Base-by-base conservation (phyloP, 2,888 invertebrate species). In the Sussaba pulchella region DNA sequence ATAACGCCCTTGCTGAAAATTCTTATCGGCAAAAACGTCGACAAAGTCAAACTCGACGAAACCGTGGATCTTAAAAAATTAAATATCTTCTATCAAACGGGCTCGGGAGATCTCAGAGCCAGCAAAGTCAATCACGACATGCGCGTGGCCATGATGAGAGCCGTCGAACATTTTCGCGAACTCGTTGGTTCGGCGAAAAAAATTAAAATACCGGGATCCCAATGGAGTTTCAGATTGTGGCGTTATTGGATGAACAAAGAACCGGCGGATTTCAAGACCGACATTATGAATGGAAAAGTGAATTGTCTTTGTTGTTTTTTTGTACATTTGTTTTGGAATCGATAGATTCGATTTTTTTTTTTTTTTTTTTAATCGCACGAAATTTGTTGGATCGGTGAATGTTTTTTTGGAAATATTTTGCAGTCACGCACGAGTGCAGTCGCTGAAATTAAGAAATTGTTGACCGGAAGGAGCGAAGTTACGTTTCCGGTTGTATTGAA, bases 191-290 rank as follows among this genome's bases (percentile, higher is more conserved):
- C 88, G 36, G 89, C 88, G 4, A 89, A 89, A 36, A 91, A 92
- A 92, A 88, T 93, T 8, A 88, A 89, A 80, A 84, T 93, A 63
- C 89, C 92, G 9, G 93, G 93, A 9, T 89, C 91, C 84, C 93
- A 93, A 88, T 93, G 95, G 86, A 94, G 95, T 88, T 94, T 93
- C 79, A 93, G 94, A 81, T 91, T 97, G 85, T 97, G 97, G 97
- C 93, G 95, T 26, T 95, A 96, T 91, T 95, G 95, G 94, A 96
- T 97, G 95, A 93, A 94, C 0, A 93, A 94, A 86, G 97, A 97
- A 91, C 92, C 93, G 0, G 93, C 94, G 1, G 93, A 94, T 88
- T 97, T 97, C 89, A 94, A 94, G 41, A 87, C 88, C 0, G 92
- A 95, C 76, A 93, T 97, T 63, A 95, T 95, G 17, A 95, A 97